Evolutionary conservation across 2,888 invertebrate species (phyloP), one percentile per base, ranked within the genome.

Genomic region (Cheilosia pagana): DNA sequence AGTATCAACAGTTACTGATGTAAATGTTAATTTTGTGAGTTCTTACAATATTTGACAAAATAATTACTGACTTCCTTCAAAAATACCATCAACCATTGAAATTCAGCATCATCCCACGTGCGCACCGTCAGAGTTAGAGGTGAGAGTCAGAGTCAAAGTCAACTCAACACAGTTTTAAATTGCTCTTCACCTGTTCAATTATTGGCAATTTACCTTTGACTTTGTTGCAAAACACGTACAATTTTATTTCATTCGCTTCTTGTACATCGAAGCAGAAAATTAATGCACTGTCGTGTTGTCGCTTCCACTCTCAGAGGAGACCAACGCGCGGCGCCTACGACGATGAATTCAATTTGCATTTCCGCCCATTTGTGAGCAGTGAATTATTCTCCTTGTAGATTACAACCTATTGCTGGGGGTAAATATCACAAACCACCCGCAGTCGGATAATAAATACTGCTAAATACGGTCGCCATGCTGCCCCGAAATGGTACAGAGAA

Each of bases 261-360:
- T 19, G 59, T 59, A 59, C 43, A 60, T 48, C 45, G 62, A 48
- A 48, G 62, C 62, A 12, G 62, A 48, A 63, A 63, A 63, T 48
- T 48, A 63, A 28, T 21, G 25, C 25, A 28, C 31, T 16, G 25
- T 25, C 28, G 28, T 19, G 23, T 14, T 23, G 35, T 41, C 39
- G 39, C 41, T 10, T 31, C n/a, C 28, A 21, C 14, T 41, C 6
- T 28, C 35, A 67, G 3, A 16, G 48, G 25, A 39, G 60, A 43
- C 60, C 5, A 25, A 50, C 50, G 16, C 43, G 59, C 43, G 65
- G 52, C 68, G 55, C 76, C 76, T 19, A 50, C 50, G 57, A 68
- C 68, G 52, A 74, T 55, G 50, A 83, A 79, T 79, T 79, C 53
- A 79, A 83, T 83, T 83, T 83, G 70, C 83, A 83, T 83, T 79